A percentile compares a stretch with the other conserved stretches of the same genome.
Evolutionary conservation across 2,113 vertebrate genomes (phyloP).

Genomic region (Alligator mississippiensis): DNA sequence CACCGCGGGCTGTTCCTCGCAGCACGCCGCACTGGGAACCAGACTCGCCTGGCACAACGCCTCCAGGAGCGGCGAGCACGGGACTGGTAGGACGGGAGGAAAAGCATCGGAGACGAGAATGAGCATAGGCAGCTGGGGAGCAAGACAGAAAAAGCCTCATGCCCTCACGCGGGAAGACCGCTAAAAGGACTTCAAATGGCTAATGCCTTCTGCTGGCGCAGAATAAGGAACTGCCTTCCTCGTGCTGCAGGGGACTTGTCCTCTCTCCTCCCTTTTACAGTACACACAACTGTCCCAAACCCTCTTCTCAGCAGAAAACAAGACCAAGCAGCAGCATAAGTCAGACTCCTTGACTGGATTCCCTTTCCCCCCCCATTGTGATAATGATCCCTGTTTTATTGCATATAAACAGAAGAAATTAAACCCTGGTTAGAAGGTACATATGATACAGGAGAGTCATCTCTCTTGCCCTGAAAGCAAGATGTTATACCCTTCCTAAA

Average conservation of each 20-base stretch:
- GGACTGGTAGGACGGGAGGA: background rate
- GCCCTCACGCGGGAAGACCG: background rate
- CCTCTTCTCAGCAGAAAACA: background rate
- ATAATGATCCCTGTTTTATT: background rate
- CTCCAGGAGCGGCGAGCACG: background rate
- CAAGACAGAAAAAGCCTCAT: background rate
- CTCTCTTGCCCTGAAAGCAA: constrained; percentile 18
- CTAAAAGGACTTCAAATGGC: background rate
- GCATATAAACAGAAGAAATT: background rate
- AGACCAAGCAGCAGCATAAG: background rate
- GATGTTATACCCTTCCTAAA: background rate
- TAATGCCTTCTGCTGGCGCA: background rate
- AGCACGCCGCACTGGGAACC: background rate
- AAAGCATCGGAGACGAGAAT: background rate
- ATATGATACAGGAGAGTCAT: background rate
- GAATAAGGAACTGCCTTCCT: background rate
- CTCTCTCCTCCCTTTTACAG: background rate
- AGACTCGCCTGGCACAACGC: background rate
- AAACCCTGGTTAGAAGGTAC: background rate
- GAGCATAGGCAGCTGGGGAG: background rate
- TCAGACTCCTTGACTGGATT: background rate
- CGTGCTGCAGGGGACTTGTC: background rate
- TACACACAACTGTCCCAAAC: background rate
- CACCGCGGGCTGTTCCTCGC: background rate
- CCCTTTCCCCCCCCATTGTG: constrained; percentile 9